A percentile compares a stretch with the other conserved stretches of the same genome.
These are phyloP conservation scores for Steinernema feltiae DNA, from an alignment of 1,140 invertebrate genomes.

Conservation along the genomic window DNA sequence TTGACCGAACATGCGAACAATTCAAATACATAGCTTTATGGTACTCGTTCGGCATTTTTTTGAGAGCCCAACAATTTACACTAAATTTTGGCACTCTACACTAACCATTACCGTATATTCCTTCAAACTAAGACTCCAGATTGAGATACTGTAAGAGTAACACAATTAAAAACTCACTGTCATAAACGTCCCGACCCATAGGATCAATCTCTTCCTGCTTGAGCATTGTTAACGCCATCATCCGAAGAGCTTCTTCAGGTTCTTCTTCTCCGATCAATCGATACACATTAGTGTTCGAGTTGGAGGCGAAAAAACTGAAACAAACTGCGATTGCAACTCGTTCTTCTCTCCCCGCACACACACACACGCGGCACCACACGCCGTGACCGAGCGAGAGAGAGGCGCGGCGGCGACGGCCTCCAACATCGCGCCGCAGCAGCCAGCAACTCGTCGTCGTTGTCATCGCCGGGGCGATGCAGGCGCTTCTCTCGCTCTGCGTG, in stretches of 20 bases:
- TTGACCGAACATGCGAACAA: too few relatives aligned
- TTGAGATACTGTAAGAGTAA: neutral
- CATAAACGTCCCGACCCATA: neutral
- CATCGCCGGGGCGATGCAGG: too few relatives aligned
- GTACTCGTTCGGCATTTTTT: too few relatives aligned
- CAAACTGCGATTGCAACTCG: neutral
- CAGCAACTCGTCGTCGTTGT: neutral
- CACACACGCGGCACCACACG: too few relatives aligned
- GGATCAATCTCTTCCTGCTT: slow-evolving; percentile 3
- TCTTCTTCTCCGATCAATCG: neutral
- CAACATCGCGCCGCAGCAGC: too few relatives aligned
- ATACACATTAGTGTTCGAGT: neutral
- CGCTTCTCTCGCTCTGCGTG: too few relatives aligned
- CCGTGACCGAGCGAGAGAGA: too few relatives aligned
- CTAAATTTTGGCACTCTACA: too few relatives aligned
- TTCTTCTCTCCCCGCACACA: neutral
- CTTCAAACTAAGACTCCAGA: too few relatives aligned
- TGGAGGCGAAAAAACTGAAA: neutral
- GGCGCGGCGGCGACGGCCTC: neutral
- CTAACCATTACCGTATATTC: too few relatives aligned
- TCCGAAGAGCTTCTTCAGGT: neutral
- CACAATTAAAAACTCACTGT: neutral
- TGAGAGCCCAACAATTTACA: too few relatives aligned
- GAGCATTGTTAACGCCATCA: neutral
- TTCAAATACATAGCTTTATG: too few relatives aligned